phyloP scores from a whole-genome alignment of 2,888 invertebrate genomes.

The Fabriciana adippe region DNA sequence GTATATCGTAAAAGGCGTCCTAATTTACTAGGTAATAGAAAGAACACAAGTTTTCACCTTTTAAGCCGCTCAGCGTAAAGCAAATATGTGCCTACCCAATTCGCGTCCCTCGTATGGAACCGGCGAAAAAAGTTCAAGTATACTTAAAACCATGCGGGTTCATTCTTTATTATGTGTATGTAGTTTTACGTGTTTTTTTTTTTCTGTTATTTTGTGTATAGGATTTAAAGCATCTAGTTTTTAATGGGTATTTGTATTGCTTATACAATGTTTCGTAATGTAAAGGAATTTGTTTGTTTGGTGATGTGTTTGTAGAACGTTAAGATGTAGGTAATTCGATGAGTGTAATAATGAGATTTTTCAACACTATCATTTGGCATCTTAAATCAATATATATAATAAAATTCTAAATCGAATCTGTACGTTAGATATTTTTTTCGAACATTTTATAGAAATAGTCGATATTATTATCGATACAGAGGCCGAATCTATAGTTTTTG shows the following conservation, averaged over 20 bases:
- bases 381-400: too few relatives aligned
- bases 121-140: constrained; percentile 26
- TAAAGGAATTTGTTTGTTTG: too few relatives aligned
- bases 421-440: too few relatives aligned
- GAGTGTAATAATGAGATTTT: too few relatives aligned
- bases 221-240: neutral
- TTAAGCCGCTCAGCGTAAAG: constrained; percentile 36
- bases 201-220: neutral
- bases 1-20: constrained; percentile 39
- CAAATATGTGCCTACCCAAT: constrained; percentile 41
- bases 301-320: too few relatives aligned
- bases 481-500: too few relatives aligned
- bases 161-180: neutral
- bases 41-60: constrained; percentile 40
- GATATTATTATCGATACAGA: too few relatives aligned
- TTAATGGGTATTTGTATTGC: neutral
- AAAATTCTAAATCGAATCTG: too few relatives aligned
- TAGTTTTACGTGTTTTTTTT: neutral
- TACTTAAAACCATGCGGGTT: constrained; percentile 23
- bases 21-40: constrained; percentile 39
- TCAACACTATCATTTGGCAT: too few relatives aligned
- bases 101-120: constrained; percentile 31
- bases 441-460: too few relatives aligned
- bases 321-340: too few relatives aligned
- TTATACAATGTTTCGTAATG: too few relatives aligned